Base-by-base conservation (phyloP, 2,797 vertebrate species). In the Sparus aurata region DNA sequence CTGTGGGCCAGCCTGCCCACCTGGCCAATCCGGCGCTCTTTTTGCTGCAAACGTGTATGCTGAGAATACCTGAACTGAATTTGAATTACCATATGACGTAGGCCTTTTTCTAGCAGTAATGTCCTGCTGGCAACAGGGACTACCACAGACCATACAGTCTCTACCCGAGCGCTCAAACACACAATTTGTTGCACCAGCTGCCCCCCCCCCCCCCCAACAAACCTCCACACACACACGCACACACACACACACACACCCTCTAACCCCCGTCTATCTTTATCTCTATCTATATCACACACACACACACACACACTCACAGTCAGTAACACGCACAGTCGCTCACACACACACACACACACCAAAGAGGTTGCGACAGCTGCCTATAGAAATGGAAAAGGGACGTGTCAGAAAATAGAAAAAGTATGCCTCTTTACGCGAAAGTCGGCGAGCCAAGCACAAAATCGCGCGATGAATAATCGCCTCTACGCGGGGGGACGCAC, bases 21-120 rank as follows among this genome's bases (percentile, higher is more conserved):
- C 91, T 92, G 92, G 89, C 91, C 90, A 90, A 90, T 91, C 87
- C 81, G 72, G 75, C 76, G 72, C 87, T 82, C 73, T 82, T 83
- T 85, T 71, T 92, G 87, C 93, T 93, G 94, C 91, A 94, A 94
- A 94, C 91, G 92, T 93, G 89, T 85, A 91, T 90, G 91, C 91
- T 87, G 91, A 92, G 91, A 89, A 92, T 93, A 95, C 94, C 95
- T 96, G 95, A 95, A 92, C 93, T 90, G 95, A 96, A 96, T 96
- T 93, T 95, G 94, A 96, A 96, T 95, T 90, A 96, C 90, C 94
- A 93, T 93, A 95, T 95, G 94, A 95, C 95, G 94, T 96, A 89
- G 90, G 91, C 85, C 82, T 79, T 92, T 87, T 91, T 91, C 93
- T 34, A 88, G 90, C 93, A 84, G 87, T 87, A 92, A 93, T 83